Evolutionary conservation across 2,888 invertebrate species (phyloP).

Genomic region (Xylota sylvarum): DNA sequence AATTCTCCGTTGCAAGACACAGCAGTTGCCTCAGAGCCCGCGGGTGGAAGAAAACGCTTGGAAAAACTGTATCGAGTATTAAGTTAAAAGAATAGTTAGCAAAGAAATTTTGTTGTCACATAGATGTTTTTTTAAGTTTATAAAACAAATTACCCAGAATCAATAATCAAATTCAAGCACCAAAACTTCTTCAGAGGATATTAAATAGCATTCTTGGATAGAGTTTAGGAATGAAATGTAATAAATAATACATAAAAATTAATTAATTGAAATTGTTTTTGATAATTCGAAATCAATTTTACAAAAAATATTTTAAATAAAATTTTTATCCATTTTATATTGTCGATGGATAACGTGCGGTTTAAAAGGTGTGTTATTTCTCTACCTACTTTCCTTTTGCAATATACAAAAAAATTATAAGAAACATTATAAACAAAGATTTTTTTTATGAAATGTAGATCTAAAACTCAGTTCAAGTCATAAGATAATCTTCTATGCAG

Average conservation of each 20-base stretch:
- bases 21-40: conserved; percentile 86
- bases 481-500: neutral
- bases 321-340: neutral
- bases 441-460: neutral
- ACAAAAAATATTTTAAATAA: conserved; percentile 5
- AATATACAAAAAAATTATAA: neutral
- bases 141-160: neutral
- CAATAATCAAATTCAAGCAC: neutral
- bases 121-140: conserved; percentile 29
- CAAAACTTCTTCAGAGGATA: neutral
- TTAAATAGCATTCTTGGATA: neutral
- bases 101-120: conserved; percentile 32
- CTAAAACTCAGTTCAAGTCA: neutral
- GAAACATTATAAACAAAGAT: neutral
- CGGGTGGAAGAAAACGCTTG: conserved; percentile 85
- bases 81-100: conserved; percentile 33
- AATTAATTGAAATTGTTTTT: neutral
- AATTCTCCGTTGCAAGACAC: conserved; percentile 52
- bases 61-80: conserved; percentile 82
- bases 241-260: neutral
- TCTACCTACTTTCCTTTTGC: neutral
- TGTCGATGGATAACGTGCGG: conserved; percentile 10
- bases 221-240: neutral
- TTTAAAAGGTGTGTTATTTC: conserved; percentile 35
- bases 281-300: neutral